Percentiles rank a stretch among this genome's conserved stretches.
Evolutionary conservation across 1,140 invertebrate species (phyloP).

Genomic region (Zaprionus nigranus): DNA sequence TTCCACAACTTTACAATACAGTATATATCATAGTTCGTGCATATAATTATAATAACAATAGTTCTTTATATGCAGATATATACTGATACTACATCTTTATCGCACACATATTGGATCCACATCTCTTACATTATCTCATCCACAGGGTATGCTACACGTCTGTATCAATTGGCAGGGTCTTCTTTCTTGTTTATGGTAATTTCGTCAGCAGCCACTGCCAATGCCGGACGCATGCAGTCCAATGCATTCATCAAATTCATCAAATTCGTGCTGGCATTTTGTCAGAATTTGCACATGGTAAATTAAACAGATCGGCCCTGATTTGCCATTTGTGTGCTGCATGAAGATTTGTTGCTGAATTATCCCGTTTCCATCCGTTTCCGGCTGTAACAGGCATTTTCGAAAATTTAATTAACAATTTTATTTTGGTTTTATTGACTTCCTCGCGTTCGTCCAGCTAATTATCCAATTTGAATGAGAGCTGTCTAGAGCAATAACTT

Average conservation of each 20-base stretch:
- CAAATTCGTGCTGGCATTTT: conserved; percentile 53
- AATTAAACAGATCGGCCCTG: conserved; percentile 67
- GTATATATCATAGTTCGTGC: no score
- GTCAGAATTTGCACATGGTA: conserved; percentile 65
- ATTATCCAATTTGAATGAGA: conserved; percentile 51
- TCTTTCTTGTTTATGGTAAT: conserved; percentile 73
- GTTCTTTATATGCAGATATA: no score
- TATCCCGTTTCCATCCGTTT: neutral
- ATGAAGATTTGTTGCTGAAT: conserved; percentile 35
- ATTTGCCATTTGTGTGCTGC: conserved; percentile 42
- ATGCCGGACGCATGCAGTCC: conserved; percentile 5
- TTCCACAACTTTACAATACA: no score
- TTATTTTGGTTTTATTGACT: conserved; percentile 63
- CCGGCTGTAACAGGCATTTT: conserved; percentile 2
- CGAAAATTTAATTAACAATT: conserved; percentile 73
- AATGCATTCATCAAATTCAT: conserved; percentile 33
- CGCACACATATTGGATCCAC: neutral
- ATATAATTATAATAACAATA: no score
- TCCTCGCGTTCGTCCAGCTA: conserved; percentile 23
- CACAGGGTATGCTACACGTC: neutral
- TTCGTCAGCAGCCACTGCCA: conserved; percentile 46
- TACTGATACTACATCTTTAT: neutral
- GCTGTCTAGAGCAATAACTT: neutral
- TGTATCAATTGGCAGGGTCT: neutral
- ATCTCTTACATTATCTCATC: neutral